Percentiles rank a stretch among this genome's conserved stretches.
Evolutionary conservation across 2,113 vertebrate species (phyloP).

Genomic region (Tinamus guttatus): DNA sequence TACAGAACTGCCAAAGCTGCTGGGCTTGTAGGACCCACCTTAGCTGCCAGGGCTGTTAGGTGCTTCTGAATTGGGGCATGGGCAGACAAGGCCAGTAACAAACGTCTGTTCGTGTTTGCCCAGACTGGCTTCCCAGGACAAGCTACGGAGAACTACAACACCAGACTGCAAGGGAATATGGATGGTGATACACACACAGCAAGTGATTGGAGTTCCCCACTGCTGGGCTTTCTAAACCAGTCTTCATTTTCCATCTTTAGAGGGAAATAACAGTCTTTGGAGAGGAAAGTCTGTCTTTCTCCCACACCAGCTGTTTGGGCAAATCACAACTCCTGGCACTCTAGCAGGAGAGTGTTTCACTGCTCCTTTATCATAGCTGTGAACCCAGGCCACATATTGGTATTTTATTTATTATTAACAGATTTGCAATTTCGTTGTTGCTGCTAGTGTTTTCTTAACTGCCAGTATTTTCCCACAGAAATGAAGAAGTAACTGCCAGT

Average conservation of each 20-base stretch:
- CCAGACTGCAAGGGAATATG: neutral
- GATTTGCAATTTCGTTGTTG: neutral
- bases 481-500: neutral
- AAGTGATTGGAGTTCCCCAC: neutral
- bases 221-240: neutral
- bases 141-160: neutral
- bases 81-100: neutral
- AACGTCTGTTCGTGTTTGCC: neutral
- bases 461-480: neutral
- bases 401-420: neutral
- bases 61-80: neutral
- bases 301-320: neutral
- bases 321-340: neutral
- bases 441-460: neutral
- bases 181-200: neutral
- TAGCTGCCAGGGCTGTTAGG: neutral
- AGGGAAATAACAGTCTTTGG: neutral
- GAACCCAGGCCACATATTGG: neutral
- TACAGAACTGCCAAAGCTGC: neutral
- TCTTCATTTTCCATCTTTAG: neutral
- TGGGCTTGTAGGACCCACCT: neutral
- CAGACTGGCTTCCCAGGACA: neutral
- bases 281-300: neutral
- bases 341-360: neutral
- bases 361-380: neutral